Conservation (phyloP, 1,140 invertebrate genomes). For the Temnothorax nylanderi region DNA sequence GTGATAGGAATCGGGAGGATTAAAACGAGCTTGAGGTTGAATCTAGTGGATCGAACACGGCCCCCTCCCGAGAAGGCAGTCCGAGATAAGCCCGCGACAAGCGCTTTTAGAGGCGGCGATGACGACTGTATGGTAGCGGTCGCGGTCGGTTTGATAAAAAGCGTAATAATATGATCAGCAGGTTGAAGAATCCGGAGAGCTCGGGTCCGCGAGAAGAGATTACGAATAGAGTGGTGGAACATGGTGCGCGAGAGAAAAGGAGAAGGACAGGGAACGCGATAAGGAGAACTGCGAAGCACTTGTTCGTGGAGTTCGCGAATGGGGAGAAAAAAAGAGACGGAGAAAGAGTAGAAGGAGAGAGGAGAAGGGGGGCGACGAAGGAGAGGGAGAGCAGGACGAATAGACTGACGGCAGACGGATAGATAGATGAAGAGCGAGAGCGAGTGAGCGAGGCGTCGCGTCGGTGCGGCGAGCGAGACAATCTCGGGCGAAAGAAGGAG, state of each 20-base stretch:
- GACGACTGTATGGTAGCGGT: constrained; percentile 44
- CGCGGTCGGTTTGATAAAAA: constrained; percentile 62
- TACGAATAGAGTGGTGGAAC: constrained; percentile 48
- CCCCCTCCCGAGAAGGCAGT: background rate
- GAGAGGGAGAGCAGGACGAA: constrained; percentile 50
- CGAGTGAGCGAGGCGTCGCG: constrained; percentile 60
- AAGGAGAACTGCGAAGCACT: constrained; percentile 53
- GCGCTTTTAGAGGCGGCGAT: constrained; percentile 38
- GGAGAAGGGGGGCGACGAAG: constrained; percentile 4
- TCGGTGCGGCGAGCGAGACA: constrained; percentile 67
- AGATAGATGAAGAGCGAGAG: constrained; percentile 60
- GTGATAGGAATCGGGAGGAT: constrained; percentile 19
- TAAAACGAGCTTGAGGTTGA: constrained; percentile 31
- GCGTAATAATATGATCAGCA: constrained; percentile 71
- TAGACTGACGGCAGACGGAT: constrained; percentile 64
- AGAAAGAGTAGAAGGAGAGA: background rate
- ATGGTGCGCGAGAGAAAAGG: constrained; percentile 46
- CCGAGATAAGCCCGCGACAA: constrained; percentile 7
- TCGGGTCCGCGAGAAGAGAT: constrained; percentile 43
- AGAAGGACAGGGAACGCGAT: constrained; percentile 46
- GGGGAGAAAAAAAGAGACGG: constrained; percentile 23
- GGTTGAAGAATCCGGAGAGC: constrained; percentile 72
- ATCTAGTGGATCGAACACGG: constrained; percentile 14
- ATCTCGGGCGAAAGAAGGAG: constrained; percentile 24
- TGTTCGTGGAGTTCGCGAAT: constrained; percentile 50